These are phyloP conservation scores for Standfussiana lucernea DNA, from an alignment of 2,888 invertebrate genomes.

Conservation along the genomic window DNA sequence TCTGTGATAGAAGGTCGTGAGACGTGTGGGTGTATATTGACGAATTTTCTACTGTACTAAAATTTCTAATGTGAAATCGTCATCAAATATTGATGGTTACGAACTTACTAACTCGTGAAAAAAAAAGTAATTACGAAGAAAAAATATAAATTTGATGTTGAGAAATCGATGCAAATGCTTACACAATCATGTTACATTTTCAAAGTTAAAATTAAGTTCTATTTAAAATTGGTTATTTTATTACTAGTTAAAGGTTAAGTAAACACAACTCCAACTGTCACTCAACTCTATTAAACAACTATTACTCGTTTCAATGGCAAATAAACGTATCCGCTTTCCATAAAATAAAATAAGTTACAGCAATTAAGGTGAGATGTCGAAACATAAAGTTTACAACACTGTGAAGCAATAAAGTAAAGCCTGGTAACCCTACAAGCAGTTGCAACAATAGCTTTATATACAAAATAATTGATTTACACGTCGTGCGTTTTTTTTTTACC, in stretches of 20 bases:
- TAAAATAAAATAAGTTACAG: constrained; percentile 58
- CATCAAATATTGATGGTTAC: constrained; percentile 7
- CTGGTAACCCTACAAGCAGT: constrained; percentile 33
- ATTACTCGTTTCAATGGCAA: constrained; percentile 29
- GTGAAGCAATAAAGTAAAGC: constrained; percentile 40
- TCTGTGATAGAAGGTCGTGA: neutral
- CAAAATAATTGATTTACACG: constrained; percentile 44
- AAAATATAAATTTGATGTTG: neutral
- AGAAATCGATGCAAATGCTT: neutral
- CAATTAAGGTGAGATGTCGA: constrained; percentile 55
- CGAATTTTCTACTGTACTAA: neutral
- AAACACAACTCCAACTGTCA: neutral
- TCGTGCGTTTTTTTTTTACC: no score
- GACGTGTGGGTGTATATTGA: neutral
- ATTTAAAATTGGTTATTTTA: neutral
- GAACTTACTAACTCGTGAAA: no score
- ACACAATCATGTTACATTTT: neutral
- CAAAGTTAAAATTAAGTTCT: neutral
- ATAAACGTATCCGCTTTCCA: constrained; percentile 53
- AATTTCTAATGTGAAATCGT: constrained; percentile 24
- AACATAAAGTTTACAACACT: constrained; percentile 48
- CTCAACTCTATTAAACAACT: constrained; percentile 17
- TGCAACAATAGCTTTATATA: constrained; percentile 42
- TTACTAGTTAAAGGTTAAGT: constrained; percentile 4
- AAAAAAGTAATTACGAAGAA: neutral